Evolutionary conservation across 2,888 invertebrate species (phyloP), one percentile per base, ranked within the genome.

Genomic region (Sesia bembeciformis): DNA sequence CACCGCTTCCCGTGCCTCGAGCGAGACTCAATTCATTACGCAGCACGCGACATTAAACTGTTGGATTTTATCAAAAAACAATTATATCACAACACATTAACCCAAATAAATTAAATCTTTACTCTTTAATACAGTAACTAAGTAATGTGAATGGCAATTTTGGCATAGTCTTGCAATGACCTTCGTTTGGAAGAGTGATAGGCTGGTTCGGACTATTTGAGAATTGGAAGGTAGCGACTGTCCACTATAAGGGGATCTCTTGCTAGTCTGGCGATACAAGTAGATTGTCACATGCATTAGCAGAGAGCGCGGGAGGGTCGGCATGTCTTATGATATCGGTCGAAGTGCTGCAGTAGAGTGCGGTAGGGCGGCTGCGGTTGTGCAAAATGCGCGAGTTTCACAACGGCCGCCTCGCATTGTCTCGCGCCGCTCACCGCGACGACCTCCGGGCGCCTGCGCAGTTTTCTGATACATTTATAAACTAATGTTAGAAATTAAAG

Each of bases 391-490:
- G 76, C 73, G 71, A 72, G 78, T 86, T 87, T 82, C 88, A 80
- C 84, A 88, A 88, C 81, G 71, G 72, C 76, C 80, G 79, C 80
- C 84, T 84, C 82, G 84, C 77, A 87, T 88, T 88, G 87, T 89
- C 85, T 87, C 81, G 80, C 78, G 84, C 88, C 87, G 82, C 81
- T 88, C 88, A 86, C 88, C 76, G 79, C 77, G 79, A 78, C 82
- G 85, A 81, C 86, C 87, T 84, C 84, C 81, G 80, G 62, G 60
- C 63, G 68, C 62, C 64, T 66, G 71, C 66, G 69, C 68, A 68
- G 72, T 74, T 79, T 78, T 79, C 78, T 76, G 77, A 70, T 53
- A 55, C 50, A 50, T 50, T 23, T 23, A 23, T 23, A 23, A 23
- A 23, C 23, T 23, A 23, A 23, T 23, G 23, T 23, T 23, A 23